Evolutionary conservation across 2,113 vertebrate species (phyloP).

Genomic region (Chionis minor): DNA sequence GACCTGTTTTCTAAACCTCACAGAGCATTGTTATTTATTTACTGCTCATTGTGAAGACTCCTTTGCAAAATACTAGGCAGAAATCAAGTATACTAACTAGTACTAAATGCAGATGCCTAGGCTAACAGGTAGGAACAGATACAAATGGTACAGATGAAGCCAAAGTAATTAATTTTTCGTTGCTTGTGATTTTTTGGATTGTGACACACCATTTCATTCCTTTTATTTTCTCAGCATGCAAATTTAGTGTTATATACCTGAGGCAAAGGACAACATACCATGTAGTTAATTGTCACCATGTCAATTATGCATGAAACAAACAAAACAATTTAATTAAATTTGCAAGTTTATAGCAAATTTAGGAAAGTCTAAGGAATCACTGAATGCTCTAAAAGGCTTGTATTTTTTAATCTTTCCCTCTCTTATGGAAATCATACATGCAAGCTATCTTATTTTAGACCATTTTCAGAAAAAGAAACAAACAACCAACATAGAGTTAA

Average conservation of each 20-base stretch:
- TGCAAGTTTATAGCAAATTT: not conserved
- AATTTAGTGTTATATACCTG: slow-evolving; percentile 6
- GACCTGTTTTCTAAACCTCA: not conserved
- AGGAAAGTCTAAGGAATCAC: not conserved
- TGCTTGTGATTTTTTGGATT: not conserved
- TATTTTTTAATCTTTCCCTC: not conserved
- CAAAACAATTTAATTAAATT: slow-evolving; percentile 33
- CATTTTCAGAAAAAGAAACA: not conserved
- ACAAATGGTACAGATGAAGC: not conserved
- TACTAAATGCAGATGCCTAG: not conserved
- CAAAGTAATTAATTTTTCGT: not conserved
- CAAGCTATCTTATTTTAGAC: not conserved
- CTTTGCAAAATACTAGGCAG: not conserved
- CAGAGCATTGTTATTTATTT: not conserved
- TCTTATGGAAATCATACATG: not conserved
- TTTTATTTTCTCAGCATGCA: not conserved
- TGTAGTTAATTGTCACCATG: slow-evolving; percentile 26
- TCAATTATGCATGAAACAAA: slow-evolving; percentile 52
- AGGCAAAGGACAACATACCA: slow-evolving; percentile 31
- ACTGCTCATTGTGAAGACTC: not conserved
- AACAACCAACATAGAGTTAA: not conserved
- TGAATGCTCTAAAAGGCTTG: not conserved
- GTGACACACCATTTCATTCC: not conserved
- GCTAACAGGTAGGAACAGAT: not conserved
- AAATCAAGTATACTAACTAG: not conserved